Evolutionary conservation across 2,113 vertebrate genomes (phyloP).

Genomic region (Lepisosteus oculatus): DNA sequence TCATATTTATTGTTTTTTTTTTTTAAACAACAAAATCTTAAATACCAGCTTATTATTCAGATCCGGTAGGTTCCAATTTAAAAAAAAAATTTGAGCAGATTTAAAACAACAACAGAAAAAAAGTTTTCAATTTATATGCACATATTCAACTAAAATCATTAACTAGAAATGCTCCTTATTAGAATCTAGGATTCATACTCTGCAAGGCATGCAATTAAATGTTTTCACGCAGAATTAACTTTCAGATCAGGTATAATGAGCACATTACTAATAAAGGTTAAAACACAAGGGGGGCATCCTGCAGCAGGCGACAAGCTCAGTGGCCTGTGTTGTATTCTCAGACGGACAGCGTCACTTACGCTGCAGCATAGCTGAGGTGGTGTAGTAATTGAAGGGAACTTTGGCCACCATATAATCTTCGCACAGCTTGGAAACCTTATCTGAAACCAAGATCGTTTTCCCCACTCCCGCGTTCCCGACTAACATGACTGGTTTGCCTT

Average conservation of each 20-base stretch:
- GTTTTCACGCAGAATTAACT: slow-evolving; percentile 58
- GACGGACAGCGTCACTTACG: slow-evolving; percentile 45
- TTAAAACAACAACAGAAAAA: slow-evolving; percentile 27
- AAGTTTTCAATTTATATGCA: slow-evolving; percentile 44
- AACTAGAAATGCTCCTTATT: slow-evolving; percentile 48
- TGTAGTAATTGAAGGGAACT: slow-evolving; percentile 65
- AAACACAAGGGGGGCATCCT: background rate
- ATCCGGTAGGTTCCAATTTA: background rate
- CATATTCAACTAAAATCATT: slow-evolving; percentile 24
- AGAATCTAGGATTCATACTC: slow-evolving; percentile 35
- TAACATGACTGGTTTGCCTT: slow-evolving; percentile 53
- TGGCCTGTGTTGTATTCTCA: background rate
- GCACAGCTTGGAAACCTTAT: slow-evolving; percentile 59
- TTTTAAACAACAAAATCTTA: slow-evolving; percentile 10
- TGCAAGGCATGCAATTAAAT: slow-evolving; percentile 52
- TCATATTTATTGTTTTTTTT: slow-evolving; percentile 21
- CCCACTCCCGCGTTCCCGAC: slow-evolving; percentile 64
- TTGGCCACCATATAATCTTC: slow-evolving; percentile 58
- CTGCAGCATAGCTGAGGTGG: slow-evolving; percentile 54
- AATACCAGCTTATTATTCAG: slow-evolving; percentile 21
- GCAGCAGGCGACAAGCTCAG: slow-evolving; percentile 5
- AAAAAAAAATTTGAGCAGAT: slow-evolving; percentile 18
- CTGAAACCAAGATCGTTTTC: slow-evolving; percentile 62
- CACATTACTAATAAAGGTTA: slow-evolving; percentile 53
- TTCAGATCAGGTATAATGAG: slow-evolving; percentile 62